Evolutionary conservation across 2,888 invertebrate species (phyloP).

Genomic region (Glomeris marginata): DNA sequence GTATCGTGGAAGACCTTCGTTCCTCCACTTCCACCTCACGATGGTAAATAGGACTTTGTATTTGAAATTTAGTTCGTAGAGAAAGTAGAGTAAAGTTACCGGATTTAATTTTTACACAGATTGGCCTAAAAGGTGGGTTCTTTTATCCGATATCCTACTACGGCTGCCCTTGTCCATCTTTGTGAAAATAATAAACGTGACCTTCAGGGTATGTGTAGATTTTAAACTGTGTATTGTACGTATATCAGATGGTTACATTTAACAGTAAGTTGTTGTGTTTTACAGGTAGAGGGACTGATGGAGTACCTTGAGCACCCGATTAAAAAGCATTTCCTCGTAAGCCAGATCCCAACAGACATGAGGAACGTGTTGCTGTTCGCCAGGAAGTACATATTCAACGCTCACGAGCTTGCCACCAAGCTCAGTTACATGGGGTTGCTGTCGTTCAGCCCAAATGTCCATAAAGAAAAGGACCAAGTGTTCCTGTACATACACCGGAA

Average conservation of each 20-base stretch:
- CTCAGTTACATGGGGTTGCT: constrained; percentile 51
- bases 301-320: constrained; percentile 49
- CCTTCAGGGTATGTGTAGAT: constrained; percentile 32
- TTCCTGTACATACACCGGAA: constrained; percentile 50
- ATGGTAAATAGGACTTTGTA: constrained; percentile 26
- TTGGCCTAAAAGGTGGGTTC: constrained; percentile 49
- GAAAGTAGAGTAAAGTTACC: neutral
- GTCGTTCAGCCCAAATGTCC: constrained; percentile 47
- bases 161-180: constrained; percentile 55
- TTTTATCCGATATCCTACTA: constrained; percentile 50
- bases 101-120: constrained; percentile 24
- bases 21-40: constrained; percentile 45
- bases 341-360: constrained; percentile 39
- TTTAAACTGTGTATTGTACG: too few relatives aligned
- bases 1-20: constrained; percentile 57
- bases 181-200: constrained; percentile 45
- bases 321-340: constrained; percentile 45
- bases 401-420: constrained; percentile 40
- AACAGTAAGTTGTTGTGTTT: neutral
- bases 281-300: constrained; percentile 38
- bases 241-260: too few relatives aligned
- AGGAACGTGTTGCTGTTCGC: constrained; percentile 37
- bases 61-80: neutral
- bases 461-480: constrained; percentile 50
- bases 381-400: constrained; percentile 42